phyloP scores from a whole-genome alignment of 2,888 invertebrate species.

The Agrotis exclamationis region DNA sequence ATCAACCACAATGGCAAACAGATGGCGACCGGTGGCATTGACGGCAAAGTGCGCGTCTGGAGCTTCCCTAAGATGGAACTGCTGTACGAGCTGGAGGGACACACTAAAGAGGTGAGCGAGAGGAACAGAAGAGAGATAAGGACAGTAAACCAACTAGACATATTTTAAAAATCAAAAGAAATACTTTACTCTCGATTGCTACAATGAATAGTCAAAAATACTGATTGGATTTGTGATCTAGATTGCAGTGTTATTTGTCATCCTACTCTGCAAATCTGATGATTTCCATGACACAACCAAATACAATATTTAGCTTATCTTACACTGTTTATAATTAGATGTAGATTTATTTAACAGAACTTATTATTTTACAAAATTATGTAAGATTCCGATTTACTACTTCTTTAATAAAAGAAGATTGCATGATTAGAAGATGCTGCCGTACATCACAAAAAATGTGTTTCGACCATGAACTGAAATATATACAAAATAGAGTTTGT shows the following conservation, averaged over 20 bases:
- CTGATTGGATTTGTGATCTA: neutral
- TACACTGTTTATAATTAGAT: neutral
- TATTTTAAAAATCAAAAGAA: too few relatives aligned
- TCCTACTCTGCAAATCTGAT: neutral
- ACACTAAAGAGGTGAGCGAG: slow-evolving; percentile 94
- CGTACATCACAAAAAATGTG: neutral
- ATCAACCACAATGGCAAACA: slow-evolving; percentile 94
- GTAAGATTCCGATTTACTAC: too few relatives aligned
- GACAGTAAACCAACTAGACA: neutral
- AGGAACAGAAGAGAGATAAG: too few relatives aligned
- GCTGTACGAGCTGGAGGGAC: slow-evolving; percentile 94
- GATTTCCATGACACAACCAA: neutral
- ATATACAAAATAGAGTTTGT: too few relatives aligned
- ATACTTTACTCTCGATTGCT: neutral
- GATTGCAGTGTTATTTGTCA: neutral
- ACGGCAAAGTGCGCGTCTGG: slow-evolving; percentile 97
- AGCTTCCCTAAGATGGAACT: slow-evolving; percentile 95
- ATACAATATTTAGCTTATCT: neutral
- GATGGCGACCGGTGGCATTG: slow-evolving; percentile 98
- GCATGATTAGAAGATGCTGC: neutral
- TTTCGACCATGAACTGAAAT: neutral
- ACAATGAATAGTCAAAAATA: neutral
- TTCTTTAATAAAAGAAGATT: too few relatives aligned
- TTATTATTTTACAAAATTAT: too few relatives aligned
- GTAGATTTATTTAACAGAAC: neutral